Evolutionary conservation across 2,113 vertebrate genomes (phyloP), one percentile per base, ranked within the genome.

Genomic region (Mus spicilegus): DNA sequence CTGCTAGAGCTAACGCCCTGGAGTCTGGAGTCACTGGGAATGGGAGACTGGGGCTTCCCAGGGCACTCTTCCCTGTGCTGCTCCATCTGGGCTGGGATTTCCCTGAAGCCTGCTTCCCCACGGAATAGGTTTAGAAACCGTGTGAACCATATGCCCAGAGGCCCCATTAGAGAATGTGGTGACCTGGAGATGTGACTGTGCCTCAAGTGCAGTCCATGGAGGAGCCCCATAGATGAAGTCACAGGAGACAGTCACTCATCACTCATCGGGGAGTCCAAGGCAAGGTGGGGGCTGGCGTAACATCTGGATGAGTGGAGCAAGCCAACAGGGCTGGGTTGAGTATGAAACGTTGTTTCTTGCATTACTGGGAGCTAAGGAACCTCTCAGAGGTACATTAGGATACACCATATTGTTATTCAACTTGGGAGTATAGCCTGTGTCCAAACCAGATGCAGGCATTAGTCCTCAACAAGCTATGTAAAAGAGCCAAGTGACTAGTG

Each of bases 131-230:
- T 61, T 82, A 94, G 84, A 93, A 93, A 93, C 76, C 73, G 87
- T 90, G 94, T 88, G 97, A 97, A 95, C 24, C 95, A 94, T 91
- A 93, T 84, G 90, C 96, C 97, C 95, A 92, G 88, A 88, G 96
- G 95, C 81, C 95, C 49, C 81, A 89, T 96, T 96, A 94, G 82
- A 87, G 19, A 10, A 17, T 10, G 22, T 26, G 4, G 80, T 54
- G 51, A 69, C 70, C 58, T 95, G 67, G 81, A 92, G 76, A 73
- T 22, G 42, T 1, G 51, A 12, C 54, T 90, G 87, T 65, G 33
- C 33, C 90, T 81, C 87, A 39, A 30, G 81, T 77, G 92, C 61
- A 61, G 12, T 26, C 87, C 51, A 1, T 0, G 2, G 54, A 95
- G 39, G 20, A 85, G 91, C 30, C 69, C 93, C 46, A 3, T 7